Evolutionary conservation across 2,888 invertebrate genomes (phyloP).

Genomic region (Lissocephala sabroskyi): DNA sequence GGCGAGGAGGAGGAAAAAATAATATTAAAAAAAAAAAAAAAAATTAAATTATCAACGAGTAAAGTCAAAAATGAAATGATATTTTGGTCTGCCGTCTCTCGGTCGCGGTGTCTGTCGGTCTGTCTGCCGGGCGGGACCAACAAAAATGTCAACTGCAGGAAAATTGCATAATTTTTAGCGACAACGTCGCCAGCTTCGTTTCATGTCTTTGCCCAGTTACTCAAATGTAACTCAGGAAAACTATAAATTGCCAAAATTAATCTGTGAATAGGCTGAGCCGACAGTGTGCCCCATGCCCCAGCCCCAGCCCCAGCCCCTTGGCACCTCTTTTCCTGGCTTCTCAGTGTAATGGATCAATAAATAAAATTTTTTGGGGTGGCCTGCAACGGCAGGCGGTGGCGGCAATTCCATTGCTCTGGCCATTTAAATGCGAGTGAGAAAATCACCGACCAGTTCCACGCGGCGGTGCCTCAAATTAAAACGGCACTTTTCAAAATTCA

Average conservation of each 20-base stretch:
- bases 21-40: neutral
- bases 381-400: no score
- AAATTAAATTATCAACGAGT: constrained; percentile 1
- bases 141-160: constrained; percentile 10
- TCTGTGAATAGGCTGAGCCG: constrained; percentile 62
- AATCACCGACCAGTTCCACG: neutral
- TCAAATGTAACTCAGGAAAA: constrained; percentile 46
- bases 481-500: constrained; percentile 1
- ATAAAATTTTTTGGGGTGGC: constrained; percentile 49
- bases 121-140: constrained; percentile 3
- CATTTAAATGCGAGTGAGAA: constrained; percentile 5
- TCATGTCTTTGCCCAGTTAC: constrained; percentile 42
- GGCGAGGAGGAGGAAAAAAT: neutral
- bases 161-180: constrained; percentile 46
- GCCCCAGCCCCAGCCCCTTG: neutral
- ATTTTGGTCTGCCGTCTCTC: constrained; percentile 22
- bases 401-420: constrained; percentile 48
- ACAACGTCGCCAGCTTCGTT: constrained; percentile 18
- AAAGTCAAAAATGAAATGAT: constrained; percentile 5
- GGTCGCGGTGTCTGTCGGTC: constrained; percentile 3
- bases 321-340: constrained; percentile 7
- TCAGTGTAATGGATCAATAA: constrained; percentile 53
- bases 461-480: neutral
- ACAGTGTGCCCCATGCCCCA: constrained; percentile 21
- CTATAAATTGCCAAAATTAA: constrained; percentile 63